These are phyloP conservation scores for Tupaia chinensis DNA, from an alignment of 2,113 vertebrate genomes.

Conservation along the genomic window DNA sequence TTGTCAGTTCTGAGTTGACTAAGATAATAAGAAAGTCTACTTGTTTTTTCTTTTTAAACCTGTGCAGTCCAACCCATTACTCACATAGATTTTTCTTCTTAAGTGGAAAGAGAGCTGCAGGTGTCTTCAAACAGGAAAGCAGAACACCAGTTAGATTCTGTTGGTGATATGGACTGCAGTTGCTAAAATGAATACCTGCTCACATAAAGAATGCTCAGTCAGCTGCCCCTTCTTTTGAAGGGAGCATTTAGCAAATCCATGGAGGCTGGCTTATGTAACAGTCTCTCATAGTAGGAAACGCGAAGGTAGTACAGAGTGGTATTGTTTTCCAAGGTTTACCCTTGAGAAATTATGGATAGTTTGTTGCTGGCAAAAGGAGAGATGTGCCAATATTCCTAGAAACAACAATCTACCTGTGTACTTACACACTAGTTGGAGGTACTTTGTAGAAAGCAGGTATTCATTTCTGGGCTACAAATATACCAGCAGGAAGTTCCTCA, in stretches of 20 bases:
- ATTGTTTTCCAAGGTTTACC: not conserved
- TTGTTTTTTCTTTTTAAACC: not conserved
- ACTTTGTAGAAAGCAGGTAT: not conserved
- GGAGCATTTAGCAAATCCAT: not conserved
- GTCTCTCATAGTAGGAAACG: slow-evolving; percentile 17
- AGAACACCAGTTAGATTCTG: not conserved
- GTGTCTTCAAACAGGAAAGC: slow-evolving; percentile 50
- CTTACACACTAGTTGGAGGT: not conserved
- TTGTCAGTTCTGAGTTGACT: slow-evolving; percentile 13
- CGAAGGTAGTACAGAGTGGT: not conserved
- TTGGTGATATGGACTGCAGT: not conserved
- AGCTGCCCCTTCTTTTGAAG: not conserved
- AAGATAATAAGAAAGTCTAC: not conserved
- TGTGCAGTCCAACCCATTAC: not conserved
- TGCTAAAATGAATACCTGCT: slow-evolving; percentile 37
- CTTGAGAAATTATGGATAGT: not conserved
- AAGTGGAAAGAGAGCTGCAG: not conserved
- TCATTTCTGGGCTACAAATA: not conserved
- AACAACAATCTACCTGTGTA: not conserved
- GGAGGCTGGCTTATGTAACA: not conserved
- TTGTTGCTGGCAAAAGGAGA: slow-evolving; percentile 28
- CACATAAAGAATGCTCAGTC: not conserved
- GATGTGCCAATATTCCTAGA: slow-evolving; percentile 49
- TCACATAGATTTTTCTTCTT: slow-evolving; percentile 16
- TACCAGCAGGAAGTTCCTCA: not conserved